Conservation (phyloP, 2,888 invertebrate genomes). For the Lissonota sp. region DNA sequence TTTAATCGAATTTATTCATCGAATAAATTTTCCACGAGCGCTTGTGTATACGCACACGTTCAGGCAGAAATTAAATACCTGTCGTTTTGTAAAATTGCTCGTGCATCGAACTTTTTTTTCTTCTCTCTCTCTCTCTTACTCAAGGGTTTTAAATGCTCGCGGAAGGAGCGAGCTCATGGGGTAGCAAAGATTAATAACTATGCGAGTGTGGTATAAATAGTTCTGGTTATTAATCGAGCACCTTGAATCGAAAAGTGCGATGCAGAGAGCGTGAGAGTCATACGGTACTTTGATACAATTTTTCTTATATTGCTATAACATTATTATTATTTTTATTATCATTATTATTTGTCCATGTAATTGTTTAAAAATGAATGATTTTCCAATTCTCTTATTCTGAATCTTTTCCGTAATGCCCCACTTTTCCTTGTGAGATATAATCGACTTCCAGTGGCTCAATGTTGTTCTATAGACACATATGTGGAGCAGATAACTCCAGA, state of each 20-base stretch:
- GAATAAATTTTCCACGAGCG: not conserved
- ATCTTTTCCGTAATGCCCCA: not conserved
- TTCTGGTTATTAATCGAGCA: conserved; percentile 53
- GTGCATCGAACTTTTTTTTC: conserved; percentile 4
- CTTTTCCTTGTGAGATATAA: not conserved
- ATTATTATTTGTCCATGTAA: too few species aligned
- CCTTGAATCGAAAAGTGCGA: conserved; percentile 43
- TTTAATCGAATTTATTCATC: too few species aligned
- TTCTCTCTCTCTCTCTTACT: not conserved
- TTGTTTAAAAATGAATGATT: not conserved
- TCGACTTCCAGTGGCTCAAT: too few species aligned
- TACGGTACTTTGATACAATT: conserved; percentile 29
- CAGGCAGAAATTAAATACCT: conserved; percentile 39
- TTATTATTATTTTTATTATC: conserved; percentile 41
- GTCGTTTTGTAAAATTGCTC: conserved; percentile 49
- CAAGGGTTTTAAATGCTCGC: conserved; percentile 1
- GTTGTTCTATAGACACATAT: not conserved
- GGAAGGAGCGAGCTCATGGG: not conserved
- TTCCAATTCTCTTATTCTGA: not conserved
- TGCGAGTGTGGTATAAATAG: conserved; percentile 19
- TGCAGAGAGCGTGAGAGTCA: conserved; percentile 5
- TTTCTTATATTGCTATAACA: conserved; percentile 28
- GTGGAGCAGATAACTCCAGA: conserved; percentile 27
- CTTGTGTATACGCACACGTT: not conserved
- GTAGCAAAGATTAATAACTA: conserved; percentile 52